Conservation (phyloP, 2,888 invertebrate genomes). For the Drosophila niveifrons region DNA sequence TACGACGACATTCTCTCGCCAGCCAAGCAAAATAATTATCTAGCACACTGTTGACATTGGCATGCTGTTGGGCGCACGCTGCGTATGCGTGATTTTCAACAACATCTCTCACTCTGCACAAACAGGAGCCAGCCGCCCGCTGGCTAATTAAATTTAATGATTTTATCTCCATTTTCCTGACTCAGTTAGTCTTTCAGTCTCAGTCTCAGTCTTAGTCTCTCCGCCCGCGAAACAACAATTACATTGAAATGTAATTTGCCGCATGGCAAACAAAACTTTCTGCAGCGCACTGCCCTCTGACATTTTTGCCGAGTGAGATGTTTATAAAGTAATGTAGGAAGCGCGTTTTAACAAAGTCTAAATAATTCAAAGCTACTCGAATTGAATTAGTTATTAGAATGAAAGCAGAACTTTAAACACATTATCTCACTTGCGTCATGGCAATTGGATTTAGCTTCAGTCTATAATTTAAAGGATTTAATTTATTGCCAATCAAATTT, state of each 20-base stretch:
- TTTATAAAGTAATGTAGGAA: constrained; percentile 18
- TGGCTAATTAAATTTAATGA: constrained; percentile 69
- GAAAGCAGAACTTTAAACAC: neutral
- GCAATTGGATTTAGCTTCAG: neutral
- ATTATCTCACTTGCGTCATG: constrained; percentile 14
- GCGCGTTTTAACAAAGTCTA: constrained; percentile 6
- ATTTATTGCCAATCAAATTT: constrained; percentile 9
- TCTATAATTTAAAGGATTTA: constrained; percentile 5
- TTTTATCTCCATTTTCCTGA: constrained; percentile 53
- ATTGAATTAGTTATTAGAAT: neutral
- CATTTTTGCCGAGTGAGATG: constrained; percentile 41
- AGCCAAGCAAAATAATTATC: constrained; percentile 63
- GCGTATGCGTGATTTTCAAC: constrained; percentile 70
- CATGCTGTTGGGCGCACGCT: constrained; percentile 54
- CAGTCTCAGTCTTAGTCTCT: no score
- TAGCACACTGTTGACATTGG: constrained; percentile 71
- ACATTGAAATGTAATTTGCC: constrained; percentile 47
- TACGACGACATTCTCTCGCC: constrained; percentile 40
- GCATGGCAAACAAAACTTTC: constrained; percentile 41
- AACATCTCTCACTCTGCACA: constrained; percentile 11
- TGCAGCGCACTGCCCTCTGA: constrained; percentile 32
- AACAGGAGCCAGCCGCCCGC: constrained; percentile 41
- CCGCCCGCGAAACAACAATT: constrained; percentile 6
- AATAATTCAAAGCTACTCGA: neutral
- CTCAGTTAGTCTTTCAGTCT: neutral